Percentiles rank a stretch among this genome's conserved stretches.
phyloP scores from a whole-genome alignment of 1,140 invertebrate genomes.

The Brachionus plicatilis region DNA sequence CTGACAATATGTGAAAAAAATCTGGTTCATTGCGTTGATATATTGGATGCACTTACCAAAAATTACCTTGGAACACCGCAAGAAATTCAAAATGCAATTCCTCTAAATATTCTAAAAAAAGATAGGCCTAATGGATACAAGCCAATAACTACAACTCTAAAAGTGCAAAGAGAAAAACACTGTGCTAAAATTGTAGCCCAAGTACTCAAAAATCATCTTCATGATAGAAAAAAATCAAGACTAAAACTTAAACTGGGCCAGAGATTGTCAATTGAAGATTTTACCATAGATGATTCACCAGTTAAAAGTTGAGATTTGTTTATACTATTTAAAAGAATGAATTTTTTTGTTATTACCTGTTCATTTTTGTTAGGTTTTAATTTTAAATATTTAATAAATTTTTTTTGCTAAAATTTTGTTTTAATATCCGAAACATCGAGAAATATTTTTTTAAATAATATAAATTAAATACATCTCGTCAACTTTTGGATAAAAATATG shows the following conservation, averaged over 20 bases:
- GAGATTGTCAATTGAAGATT: background rate
- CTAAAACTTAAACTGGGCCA: background rate
- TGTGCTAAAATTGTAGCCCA: background rate
- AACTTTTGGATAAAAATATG: background rate
- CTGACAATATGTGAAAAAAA: conserved; percentile 95
- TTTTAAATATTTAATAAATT: background rate
- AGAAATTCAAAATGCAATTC: conserved; percentile 42
- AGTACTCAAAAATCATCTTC: background rate
- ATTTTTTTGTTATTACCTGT: too few species aligned
- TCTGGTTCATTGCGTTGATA: conserved; percentile 92
- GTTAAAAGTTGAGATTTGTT: background rate
- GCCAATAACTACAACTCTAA: conserved; percentile 32
- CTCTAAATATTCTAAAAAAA: conserved; percentile 57
- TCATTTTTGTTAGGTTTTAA: background rate
- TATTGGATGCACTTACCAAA: conserved; percentile 79
- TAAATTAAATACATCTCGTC: background rate
- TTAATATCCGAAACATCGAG: background rate
- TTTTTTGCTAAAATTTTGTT: background rate
- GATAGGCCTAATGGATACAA: conserved; percentile 1
- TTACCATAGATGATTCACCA: background rate
- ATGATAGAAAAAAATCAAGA: background rate
- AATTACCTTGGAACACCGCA: conserved; percentile 85
- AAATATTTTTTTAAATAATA: background rate
- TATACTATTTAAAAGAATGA: too few species aligned
- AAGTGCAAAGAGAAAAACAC: conserved; percentile 18